Evolutionary conservation across 2,797 vertebrate species (phyloP).

Genomic region (Myotis planiceps): DNA sequence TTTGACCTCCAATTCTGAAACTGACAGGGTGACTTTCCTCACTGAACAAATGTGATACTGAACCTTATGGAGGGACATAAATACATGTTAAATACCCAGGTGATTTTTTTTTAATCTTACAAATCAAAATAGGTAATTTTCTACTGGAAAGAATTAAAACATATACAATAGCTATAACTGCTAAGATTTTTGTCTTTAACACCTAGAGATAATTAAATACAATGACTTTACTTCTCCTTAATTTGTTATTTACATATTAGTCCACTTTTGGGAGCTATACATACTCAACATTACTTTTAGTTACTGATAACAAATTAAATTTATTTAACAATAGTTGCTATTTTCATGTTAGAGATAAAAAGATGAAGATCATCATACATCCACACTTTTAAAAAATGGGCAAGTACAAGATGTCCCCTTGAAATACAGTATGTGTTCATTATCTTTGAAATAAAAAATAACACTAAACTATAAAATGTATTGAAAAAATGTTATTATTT

Average conservation of each 20-base stretch:
- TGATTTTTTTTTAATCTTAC: slow-evolving; percentile 35
- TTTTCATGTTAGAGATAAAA: slow-evolving; percentile 34
- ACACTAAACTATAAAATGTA: not conserved
- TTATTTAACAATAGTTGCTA: not conserved
- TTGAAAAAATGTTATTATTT: not conserved
- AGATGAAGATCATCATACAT: not conserved
- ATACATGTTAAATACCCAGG: not conserved
- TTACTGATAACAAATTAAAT: slow-evolving; percentile 56
- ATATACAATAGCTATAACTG: not conserved
- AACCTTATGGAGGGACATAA: slow-evolving; percentile 18
- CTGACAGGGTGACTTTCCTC: slow-evolving; percentile 7
- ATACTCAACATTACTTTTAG: slow-evolving; percentile 17
- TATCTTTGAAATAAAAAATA: not conserved
- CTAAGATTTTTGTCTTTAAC: slow-evolving; percentile 60
- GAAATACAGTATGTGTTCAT: not conserved
- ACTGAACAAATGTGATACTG: not conserved
- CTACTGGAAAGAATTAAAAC: slow-evolving; percentile 52
- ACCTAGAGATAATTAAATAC: slow-evolving; percentile 62
- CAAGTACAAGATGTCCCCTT: not conserved
- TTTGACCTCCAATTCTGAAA: slow-evolving; percentile 60
- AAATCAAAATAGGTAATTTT: slow-evolving; percentile 47
- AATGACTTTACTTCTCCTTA: slow-evolving; percentile 31
- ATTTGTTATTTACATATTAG: slow-evolving; percentile 47
- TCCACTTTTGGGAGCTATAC: slow-evolving; percentile 28
- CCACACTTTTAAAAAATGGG: not conserved